Evolutionary conservation across 1,140 invertebrate genomes (phyloP), one percentile per base, ranked within the genome.

Genomic region (Tigriopus japonicus): DNA sequence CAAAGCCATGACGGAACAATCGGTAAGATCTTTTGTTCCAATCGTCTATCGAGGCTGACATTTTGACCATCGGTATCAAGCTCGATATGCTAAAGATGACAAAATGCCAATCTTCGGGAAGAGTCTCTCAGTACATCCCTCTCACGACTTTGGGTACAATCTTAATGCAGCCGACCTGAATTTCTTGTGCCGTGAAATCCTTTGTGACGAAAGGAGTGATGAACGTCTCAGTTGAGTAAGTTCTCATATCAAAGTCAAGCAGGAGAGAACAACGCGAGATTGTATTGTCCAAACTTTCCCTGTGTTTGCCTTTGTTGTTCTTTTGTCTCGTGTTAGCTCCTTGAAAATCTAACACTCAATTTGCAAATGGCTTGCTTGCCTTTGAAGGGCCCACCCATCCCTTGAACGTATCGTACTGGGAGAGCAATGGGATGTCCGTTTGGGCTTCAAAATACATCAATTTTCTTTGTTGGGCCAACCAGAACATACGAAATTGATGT

Each of bases 1-100:
- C 66, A 82, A 82, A 67, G 86, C 87, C 69, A 74, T 81, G 62
- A 76, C 81, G 68, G 86, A 92, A 70, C 87, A 91, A 79, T 85
- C 89, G 82, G 91, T 95, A 87, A 81, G 87, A 78, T 63, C 51
- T 51, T 51, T 21, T 9, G 28, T 35, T n/a, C 28, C 28, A 35
- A 35, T 35, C 9, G 28, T 35, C 28, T 35, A 9, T 35, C 28
- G 28, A 35, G 28, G 28, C 28, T 35, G 21, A 51, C 62, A 64
- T 56, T 35, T 24, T n/a, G 23, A 42, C 51, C 28, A 52, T 60
- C 14, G 40, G 60, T 28, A 21, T 35, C 19, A 12, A 17, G 49
- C 49, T 24, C 40, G 41, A 52, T 62, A 43, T 61, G 62, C 59
- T 58, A 61, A 60, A 62, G 59, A 43, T 45, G 17, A 24, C 17